Percentiles rank a stretch among this genome's conserved stretches.
Evolutionary conservation across 2,113 vertebrate genomes (phyloP).

Genomic region (Taxidea taxus): DNA sequence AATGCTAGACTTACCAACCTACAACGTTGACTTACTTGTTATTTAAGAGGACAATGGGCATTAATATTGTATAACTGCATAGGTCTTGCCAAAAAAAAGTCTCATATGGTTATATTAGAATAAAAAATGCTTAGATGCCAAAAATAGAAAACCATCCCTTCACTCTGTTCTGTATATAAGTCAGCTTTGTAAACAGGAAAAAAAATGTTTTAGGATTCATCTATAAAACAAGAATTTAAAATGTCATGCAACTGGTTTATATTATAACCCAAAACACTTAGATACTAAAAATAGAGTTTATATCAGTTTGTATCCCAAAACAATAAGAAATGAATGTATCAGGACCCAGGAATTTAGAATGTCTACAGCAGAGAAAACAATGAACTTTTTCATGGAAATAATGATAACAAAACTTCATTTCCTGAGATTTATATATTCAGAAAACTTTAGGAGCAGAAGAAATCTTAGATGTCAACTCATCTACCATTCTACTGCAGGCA

Average conservation of each 20-base stretch:
- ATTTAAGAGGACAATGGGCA: background rate
- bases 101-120: background rate
- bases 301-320: background rate
- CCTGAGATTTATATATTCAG: background rate
- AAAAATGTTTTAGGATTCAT: background rate
- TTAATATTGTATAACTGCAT: background rate
- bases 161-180: background rate
- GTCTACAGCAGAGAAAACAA: background rate
- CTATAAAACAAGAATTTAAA: conserved; percentile 29
- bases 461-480: background rate
- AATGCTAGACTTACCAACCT: background rate
- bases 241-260: background rate
- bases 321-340: background rate
- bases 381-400: background rate
- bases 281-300: conserved; percentile 1
- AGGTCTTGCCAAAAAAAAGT: background rate
- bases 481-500: background rate
- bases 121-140: background rate
- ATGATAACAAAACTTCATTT: background rate
- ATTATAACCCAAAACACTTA: conserved; percentile 7
- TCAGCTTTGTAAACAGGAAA: background rate
- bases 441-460: background rate
- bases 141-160: background rate
- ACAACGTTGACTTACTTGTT: conserved; percentile 6
- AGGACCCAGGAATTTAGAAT: background rate